Percentiles rank a stretch among this genome's conserved stretches.
These are phyloP conservation scores for Drosophila seguyi DNA, from an alignment of 1,140 invertebrate species.

Conservation along the genomic window DNA sequence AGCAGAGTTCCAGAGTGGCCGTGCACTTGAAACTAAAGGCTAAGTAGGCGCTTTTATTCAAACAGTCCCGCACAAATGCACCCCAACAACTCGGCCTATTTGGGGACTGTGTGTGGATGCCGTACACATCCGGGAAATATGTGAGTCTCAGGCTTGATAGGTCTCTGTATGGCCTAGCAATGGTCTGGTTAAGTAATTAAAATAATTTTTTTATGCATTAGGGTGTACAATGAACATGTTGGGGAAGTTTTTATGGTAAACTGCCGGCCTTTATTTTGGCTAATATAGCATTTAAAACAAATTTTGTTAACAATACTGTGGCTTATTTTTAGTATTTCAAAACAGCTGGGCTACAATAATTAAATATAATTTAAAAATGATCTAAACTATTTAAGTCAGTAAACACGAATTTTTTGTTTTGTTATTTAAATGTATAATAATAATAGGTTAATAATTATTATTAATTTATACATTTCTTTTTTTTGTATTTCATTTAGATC, in stretches of 20 bases:
- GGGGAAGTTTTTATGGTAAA: background rate
- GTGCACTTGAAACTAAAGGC: constrained; percentile 59
- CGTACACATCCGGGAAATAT: constrained; percentile 43
- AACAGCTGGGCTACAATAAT: background rate
- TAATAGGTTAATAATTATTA: too few relatives aligned
- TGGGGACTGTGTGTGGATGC: constrained; percentile 25
- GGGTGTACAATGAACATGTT: background rate
- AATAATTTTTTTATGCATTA: constrained; percentile 12
- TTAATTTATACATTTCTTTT: too few relatives aligned
- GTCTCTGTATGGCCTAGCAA: constrained; percentile 19
- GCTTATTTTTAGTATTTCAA: background rate
- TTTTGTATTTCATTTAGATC: too few relatives aligned
- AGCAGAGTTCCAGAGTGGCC: constrained; percentile 29
- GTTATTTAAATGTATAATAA: background rate
- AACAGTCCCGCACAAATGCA: constrained; percentile 41
- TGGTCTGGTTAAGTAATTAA: constrained; percentile 44
- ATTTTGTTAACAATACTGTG: background rate
- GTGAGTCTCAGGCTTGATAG: constrained; percentile 49
- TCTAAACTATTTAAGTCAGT: background rate
- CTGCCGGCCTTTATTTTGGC: background rate
- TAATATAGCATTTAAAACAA: background rate
- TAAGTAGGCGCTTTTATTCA: constrained; percentile 53
- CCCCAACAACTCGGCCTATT: constrained; percentile 51
- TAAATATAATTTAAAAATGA: background rate
- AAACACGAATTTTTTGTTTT: background rate